Evolutionary conservation across 23 tunicate genomes (phyloP).

Genomic region (Oikopleura dioica): DNA sequence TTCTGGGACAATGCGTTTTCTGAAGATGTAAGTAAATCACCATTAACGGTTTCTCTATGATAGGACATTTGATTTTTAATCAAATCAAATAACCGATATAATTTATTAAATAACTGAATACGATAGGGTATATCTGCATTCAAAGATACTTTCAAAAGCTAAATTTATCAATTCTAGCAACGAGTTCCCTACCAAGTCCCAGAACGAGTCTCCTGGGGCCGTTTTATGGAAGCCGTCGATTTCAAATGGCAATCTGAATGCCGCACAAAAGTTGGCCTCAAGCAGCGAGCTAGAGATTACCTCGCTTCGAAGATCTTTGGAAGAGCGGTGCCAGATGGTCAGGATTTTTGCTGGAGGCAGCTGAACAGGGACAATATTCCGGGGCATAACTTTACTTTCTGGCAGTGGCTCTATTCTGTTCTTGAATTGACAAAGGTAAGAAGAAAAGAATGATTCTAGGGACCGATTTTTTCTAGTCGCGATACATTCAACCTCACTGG

Average conservation of each 20-base stretch:
- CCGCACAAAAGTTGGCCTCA: conserved; percentile 19
- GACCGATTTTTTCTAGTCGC: no score
- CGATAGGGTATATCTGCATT: no score
- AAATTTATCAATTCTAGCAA: conserved; percentile 9
- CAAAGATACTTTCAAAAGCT: not conserved
- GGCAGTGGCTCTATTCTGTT: conserved; percentile 74
- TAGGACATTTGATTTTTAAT: not conserved
- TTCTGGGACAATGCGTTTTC: conserved; percentile 96
- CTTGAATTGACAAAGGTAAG: conserved; percentile 24
- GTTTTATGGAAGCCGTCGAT: conserved; percentile 37
- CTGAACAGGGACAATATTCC: conserved; percentile 39
- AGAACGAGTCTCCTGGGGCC: conserved; percentile 39
- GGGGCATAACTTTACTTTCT: conserved; percentile 33
- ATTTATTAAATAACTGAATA: not conserved
- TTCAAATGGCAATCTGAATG: conserved; percentile 47
- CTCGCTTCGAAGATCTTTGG: conserved; percentile 16
- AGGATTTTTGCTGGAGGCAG: conserved; percentile 24
- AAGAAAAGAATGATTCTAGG: no score
- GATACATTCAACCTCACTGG: no score
- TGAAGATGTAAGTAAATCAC: conserved; percentile 17
- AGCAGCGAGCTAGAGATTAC: conserved; percentile 17
- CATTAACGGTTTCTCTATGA: not conserved
- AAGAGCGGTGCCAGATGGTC: conserved; percentile 14
- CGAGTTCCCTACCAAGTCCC: conserved; percentile 38
- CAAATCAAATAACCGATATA: not conserved